Conservation (phyloP, 1,140 invertebrate genomes). For the Catajapyx aquilonaris region DNA sequence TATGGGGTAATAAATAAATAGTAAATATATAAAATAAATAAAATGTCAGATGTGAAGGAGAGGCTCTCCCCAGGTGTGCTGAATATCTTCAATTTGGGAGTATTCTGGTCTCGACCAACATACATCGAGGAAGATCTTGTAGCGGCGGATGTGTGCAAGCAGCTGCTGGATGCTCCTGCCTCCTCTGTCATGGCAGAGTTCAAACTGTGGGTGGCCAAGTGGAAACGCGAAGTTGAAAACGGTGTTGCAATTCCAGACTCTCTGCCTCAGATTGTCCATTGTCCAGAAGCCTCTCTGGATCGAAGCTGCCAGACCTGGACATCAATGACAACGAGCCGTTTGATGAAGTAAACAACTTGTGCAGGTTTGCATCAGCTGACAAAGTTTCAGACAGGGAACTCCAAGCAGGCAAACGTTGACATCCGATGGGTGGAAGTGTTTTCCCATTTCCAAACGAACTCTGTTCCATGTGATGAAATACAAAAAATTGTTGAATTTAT, state of each 20-base stretch:
- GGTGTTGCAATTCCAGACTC: not conserved
- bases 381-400: slow-evolving; percentile 7
- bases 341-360: slow-evolving; percentile 6
- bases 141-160: slow-evolving; percentile 5
- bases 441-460: slow-evolving; percentile 5
- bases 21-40: no score
- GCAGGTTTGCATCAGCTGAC: slow-evolving; percentile 8
- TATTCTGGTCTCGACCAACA: slow-evolving; percentile 5
- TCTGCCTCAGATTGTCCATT: slow-evolving; percentile 4
- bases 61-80: slow-evolving; percentile 8
- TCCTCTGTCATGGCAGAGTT: slow-evolving; percentile 5
- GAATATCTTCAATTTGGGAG: slow-evolving; percentile 7
- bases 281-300: slow-evolving; percentile 2
- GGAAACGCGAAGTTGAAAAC: slow-evolving; percentile 6
- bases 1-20: no score
- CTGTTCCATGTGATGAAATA: slow-evolving; percentile 6
- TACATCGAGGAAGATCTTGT: slow-evolving; percentile 2
- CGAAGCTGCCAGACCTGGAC: slow-evolving; percentile 4
- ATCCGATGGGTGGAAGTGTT: slow-evolving; percentile 7
- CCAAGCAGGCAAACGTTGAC: slow-evolving; percentile 4
- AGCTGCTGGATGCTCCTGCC: slow-evolving; percentile 7
- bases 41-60: slow-evolving; percentile 9
- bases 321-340: slow-evolving; percentile 2
- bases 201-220: slow-evolving; percentile 13
- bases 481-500: slow-evolving; percentile 7